Evolutionary conservation across 2,797 vertebrate species (phyloP), one percentile per base, ranked within the genome.

Genomic region (Leuciscus waleckii): DNA sequence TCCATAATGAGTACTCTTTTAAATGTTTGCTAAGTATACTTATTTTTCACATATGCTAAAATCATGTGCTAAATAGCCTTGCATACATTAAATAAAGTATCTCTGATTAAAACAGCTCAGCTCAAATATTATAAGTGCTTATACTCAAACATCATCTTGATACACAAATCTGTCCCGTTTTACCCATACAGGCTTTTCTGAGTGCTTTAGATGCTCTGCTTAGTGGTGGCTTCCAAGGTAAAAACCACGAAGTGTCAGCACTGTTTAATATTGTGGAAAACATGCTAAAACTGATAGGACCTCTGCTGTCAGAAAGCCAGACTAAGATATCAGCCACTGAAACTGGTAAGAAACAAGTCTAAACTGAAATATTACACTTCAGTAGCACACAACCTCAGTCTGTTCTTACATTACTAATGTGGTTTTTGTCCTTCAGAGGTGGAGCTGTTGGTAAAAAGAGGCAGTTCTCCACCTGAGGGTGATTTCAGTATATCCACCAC

Each of bases 201-300:
- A 49, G 71, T 23, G 0, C 85, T 4, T 87, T 94, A 5, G 94
- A 95, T 65, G 0, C 21, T 1, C 43, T 94, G 56, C 87, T 95
- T 88, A 82, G 65, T 19, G 3, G 10, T 17, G 67, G 54, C 26
- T 11, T 69, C 65, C 9, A 92, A 29, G 82, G 37, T 2, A 51
- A 89, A 69, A 93, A 89, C 79, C 90, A 56, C 83, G 82, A 79
- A 49, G 87, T 95, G 74, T 93, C 93, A 43, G 41, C 0, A 9
- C 82, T 96, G 88, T 88, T 96, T 85, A 17, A 89, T 17, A 0
- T 88, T 0, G 91, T 92, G 69, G 95, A 96, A 88, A n/a, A 0
- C 0, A 4, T 65, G 39, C 54, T 96, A 85, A 85, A 37, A 54
- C 23, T 94, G 29, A 82, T 91, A 0, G 92, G 86, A 81, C 87